These are phyloP conservation scores for Heliconius congener DNA, from an alignment of 1,140 invertebrate genomes.

Conservation along the genomic window DNA sequence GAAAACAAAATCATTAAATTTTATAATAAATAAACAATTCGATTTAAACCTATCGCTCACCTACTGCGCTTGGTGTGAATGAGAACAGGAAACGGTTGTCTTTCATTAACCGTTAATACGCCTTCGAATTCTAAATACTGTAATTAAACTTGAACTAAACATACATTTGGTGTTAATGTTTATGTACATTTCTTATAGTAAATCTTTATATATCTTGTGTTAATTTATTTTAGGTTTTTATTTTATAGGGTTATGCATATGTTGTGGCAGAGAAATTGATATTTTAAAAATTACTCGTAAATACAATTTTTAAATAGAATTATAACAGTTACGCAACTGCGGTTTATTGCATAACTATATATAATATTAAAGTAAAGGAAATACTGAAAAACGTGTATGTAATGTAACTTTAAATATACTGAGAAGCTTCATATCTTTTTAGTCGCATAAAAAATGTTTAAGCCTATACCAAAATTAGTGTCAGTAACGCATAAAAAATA, in stretches of 20 bases:
- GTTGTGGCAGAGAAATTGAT: too few species aligned
- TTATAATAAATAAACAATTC: not conserved
- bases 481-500: too few species aligned
- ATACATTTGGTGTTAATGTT: not conserved
- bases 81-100: constrained; percentile 31
- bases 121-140: constrained; percentile 11
- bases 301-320: not conserved
- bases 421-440: too few species aligned
- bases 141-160: constrained; percentile 6
- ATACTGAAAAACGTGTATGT: too few species aligned
- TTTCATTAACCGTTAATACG: constrained; percentile 14
- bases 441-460: too few species aligned
- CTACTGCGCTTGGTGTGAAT: constrained; percentile 19
- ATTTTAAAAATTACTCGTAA: too few species aligned
- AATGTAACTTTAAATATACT: too few species aligned
- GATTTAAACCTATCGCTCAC: not conserved
- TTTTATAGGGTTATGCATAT: not conserved
- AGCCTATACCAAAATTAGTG: too few species aligned
- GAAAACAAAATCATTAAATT: not conserved
- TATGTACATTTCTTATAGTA: not conserved
- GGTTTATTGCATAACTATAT: not conserved
- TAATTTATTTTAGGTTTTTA: too few species aligned
- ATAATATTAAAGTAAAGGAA: not conserved
- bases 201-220: not conserved
- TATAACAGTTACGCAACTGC: not conserved